These are phyloP conservation scores for Drosophila sucinea DNA, from an alignment of 1,140 invertebrate genomes.

Conservation along the genomic window DNA sequence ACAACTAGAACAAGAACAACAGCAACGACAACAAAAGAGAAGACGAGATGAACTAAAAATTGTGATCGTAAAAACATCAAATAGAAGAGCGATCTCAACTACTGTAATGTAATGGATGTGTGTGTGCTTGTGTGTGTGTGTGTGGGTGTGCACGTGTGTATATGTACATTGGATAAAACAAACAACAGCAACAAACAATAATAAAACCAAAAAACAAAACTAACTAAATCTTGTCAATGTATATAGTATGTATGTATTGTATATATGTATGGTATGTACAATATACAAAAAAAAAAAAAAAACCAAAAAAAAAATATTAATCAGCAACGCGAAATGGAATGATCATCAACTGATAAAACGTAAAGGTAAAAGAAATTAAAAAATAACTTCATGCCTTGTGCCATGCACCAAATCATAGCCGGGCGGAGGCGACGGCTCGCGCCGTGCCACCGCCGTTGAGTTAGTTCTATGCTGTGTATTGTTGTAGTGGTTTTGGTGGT, in stretches of 20 bases:
- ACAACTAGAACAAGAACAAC: constrained; percentile 2
- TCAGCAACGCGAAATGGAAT: constrained; percentile 6
- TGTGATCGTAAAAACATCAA: not conserved
- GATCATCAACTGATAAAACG: constrained; percentile 20
- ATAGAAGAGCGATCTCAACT: too few relatives aligned
- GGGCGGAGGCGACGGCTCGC: constrained; percentile 81
- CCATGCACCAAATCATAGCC: constrained; percentile 83
- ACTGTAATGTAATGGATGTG: not conserved
- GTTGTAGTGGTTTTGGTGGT: constrained; percentile 48
- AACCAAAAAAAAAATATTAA: too few relatives aligned
- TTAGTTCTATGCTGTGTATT: constrained; percentile 80
- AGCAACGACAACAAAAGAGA: constrained; percentile 2
- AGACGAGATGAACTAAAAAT: not conserved
- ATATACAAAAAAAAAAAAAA: not conserved
- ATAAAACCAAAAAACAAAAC: constrained; percentile 1
- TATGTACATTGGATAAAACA: not conserved
- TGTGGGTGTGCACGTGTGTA: not conserved
- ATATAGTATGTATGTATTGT: not conserved
- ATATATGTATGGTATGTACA: constrained; percentile 4
- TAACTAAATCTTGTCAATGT: constrained; percentile 6
- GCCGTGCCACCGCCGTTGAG: constrained; percentile 51
- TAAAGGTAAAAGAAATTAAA: constrained; percentile 67
- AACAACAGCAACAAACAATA: not conserved
- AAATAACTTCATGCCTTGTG: constrained; percentile 81
- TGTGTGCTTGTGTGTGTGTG: too few relatives aligned